Base-by-base conservation (phyloP, 2,797 vertebrate species). In the Dipus sagitta region DNA sequence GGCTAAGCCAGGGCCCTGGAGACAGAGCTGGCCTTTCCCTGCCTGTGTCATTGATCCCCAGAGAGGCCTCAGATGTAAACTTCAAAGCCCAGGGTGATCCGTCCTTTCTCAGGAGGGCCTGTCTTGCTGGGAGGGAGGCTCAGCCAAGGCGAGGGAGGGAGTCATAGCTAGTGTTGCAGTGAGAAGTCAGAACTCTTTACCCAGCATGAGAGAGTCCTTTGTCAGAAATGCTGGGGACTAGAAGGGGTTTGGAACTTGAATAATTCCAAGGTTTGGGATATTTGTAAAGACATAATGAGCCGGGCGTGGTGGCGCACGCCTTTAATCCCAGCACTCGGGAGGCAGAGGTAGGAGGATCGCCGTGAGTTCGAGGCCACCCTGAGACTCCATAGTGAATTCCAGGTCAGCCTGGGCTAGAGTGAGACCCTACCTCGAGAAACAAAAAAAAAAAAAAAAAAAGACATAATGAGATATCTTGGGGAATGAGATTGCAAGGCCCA, bases 21-120 rank as follows among this genome's bases (percentile, higher is more conserved):
- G 68, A 87, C 76, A 70, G 83, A 96, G 90, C 92, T 54, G 58
- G 42, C 95, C 96, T 96, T 97, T 80, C 83, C 89, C 82, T 47
- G 67, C 58, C 42, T 4, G 0, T 87, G 88, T 60, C 79, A n/a
- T 62, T 5, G 34, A 58, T 76, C 83, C 78, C 78, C 85, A 86
- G 38, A 67, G 62, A 76, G 32, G 54, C 70, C 80, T 84, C 71
- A 90, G 92, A 94, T 82, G 65, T 9, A 60, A 75, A 80, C 74
- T 88, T 93, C 93, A 95, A 88, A 96, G 94, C 17, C 71, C 10
- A 42, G n/a, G 62, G 58, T 42, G 30, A 23, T 5, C 54, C 21
- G 23, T 28, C 13, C 67, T 86, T 93, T 95, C 80, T 32, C 28
- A 38, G 67, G 30, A 70, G 81, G 20, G 38, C 58, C 2, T 32